A percentile compares a stretch with the other conserved stretches of the same genome.
Conservation (phyloP, 2,888 invertebrate genomes). For the Dexiosoma caninum region DNA sequence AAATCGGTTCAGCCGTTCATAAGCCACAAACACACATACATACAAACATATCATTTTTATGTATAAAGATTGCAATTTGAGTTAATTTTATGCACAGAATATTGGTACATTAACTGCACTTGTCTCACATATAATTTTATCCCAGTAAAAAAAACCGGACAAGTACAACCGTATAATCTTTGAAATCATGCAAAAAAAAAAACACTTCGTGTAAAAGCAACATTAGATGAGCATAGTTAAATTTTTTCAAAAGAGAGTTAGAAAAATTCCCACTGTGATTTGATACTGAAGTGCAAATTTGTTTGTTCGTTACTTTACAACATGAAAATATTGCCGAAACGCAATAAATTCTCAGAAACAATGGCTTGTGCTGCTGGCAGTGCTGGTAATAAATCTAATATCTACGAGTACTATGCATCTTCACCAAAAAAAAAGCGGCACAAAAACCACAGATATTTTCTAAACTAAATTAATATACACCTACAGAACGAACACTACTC, state of each 20-base stretch:
- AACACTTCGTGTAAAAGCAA: no score
- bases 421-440: neutral
- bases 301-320: neutral
- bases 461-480: neutral
- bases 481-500: neutral
- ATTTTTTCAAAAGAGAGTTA: neutral
- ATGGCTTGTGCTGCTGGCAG: conserved; percentile 22
- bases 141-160: no score
- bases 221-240: no score
- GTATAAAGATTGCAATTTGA: no score
- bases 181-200: no score
- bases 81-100: no score
- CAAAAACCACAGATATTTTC: neutral
- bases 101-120: no score
- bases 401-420: neutral
- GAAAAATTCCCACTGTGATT: neutral
- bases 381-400: conserved; percentile 40
- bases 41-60: no score
- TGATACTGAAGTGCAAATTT: neutral
- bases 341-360: conserved; percentile 26
- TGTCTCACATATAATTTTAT: no score
- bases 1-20: no score
- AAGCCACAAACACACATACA: no score
- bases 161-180: no score
- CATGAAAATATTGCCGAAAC: conserved; percentile 27